These are phyloP conservation scores for Echinops telfairi DNA, from an alignment of 2,113 vertebrate species.

Conservation along the genomic window DNA sequence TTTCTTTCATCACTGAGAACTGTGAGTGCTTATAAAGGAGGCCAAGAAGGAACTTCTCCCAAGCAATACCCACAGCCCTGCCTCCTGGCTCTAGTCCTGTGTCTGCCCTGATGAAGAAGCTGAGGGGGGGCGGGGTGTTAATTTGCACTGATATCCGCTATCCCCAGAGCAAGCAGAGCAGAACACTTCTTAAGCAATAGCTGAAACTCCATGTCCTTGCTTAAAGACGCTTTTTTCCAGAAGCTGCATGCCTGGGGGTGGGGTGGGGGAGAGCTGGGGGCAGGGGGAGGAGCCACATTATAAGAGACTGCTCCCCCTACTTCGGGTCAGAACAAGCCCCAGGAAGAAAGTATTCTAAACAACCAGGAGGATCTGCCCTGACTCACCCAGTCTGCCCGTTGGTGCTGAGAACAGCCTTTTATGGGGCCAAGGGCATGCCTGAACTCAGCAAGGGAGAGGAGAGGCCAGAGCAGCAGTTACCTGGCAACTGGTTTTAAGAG, in stretches of 20 bases:
- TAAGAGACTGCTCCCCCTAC: not conserved
- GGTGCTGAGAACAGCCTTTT: slow-evolving; percentile 85
- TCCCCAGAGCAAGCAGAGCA: not conserved
- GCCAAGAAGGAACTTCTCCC: not conserved
- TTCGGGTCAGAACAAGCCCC: slow-evolving; percentile 85
- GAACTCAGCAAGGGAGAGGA: slow-evolving; percentile 82
- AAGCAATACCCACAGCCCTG: not conserved
- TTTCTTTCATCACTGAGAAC: not conserved
- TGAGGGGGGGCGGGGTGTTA: not conserved
- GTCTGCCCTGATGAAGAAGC: not conserved
- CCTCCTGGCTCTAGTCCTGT: too few species aligned
- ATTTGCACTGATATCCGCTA: not conserved
- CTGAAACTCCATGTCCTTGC: not conserved
- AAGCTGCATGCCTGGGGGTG: not conserved
- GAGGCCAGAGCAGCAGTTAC: slow-evolving; percentile 60
- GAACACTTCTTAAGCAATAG: not conserved
- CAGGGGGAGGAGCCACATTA: not conserved
- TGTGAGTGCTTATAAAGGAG: not conserved
- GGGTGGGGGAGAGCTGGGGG: not conserved
- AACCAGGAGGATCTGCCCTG: slow-evolving; percentile 77
- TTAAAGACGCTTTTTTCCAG: not conserved
- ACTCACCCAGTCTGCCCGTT: slow-evolving; percentile 85
- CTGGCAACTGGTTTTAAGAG: slow-evolving; percentile 25
- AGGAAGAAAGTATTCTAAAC: slow-evolving; percentile 85
- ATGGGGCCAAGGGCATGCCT: slow-evolving; percentile 83